Conservation (phyloP, 2,113 vertebrate genomes). For the Picathartes gymnocephalus region DNA sequence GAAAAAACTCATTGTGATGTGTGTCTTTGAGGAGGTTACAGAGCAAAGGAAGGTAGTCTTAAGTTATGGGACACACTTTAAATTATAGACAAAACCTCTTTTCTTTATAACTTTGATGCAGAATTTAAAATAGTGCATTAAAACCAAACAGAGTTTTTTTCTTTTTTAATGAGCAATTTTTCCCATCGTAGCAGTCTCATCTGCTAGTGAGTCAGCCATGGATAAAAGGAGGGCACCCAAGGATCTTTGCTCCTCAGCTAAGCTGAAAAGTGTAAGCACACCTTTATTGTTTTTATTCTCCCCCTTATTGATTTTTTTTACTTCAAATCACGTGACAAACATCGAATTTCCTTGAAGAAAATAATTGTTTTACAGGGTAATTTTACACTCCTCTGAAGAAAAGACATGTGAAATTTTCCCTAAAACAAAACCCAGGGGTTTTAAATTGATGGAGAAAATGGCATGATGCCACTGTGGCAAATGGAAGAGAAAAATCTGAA, state of each 20-base stretch:
- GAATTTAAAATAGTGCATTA: neutral
- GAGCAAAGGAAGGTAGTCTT: neutral
- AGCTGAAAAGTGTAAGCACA: neutral
- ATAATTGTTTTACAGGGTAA: constrained; percentile 7
- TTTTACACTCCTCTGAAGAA: constrained; percentile 31
- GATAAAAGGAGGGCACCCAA: neutral
- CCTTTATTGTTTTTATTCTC: neutral
- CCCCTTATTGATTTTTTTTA: neutral
- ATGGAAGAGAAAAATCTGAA: neutral
- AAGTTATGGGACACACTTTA: neutral
- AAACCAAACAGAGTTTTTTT: neutral
- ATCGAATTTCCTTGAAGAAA: constrained; percentile 5
- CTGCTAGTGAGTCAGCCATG: neutral
- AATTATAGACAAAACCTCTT: neutral
- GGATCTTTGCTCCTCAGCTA: neutral
- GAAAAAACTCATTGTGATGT: neutral
- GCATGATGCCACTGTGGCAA: neutral
- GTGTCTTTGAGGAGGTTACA: neutral
- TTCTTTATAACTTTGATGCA: neutral
- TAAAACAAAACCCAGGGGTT: neutral
- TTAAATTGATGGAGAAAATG: neutral
- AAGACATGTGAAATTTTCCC: neutral
- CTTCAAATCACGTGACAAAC: neutral
- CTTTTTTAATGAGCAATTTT: neutral
- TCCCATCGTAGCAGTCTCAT: neutral